Base-by-base conservation (phyloP, 35 echinoderm and acorn worm species). In the Nesometra sesokonis region DNA sequence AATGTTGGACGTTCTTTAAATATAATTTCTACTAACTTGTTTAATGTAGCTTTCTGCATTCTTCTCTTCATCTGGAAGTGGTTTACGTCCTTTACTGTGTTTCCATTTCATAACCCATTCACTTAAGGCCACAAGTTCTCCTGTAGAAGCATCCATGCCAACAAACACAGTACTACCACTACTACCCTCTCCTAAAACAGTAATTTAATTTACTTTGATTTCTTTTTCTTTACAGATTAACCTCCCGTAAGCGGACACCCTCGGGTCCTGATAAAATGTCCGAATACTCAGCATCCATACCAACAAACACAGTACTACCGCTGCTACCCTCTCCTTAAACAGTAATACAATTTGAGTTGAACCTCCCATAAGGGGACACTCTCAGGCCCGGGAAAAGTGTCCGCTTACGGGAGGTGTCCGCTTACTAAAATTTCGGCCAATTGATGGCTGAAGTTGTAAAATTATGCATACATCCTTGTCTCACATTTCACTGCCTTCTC, bases 51-150 rank as follows among this genome's bases (percentile, higher is more conserved):
- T 57, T 30, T 91, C 89, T 78, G 92, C 95, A n/a, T 85, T 85
- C 47, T 92, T 46, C 57, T 98, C 95, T 80, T 98, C 95, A 84
- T 94, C 92, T 85, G 92, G 95, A 37, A 92, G 85, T 38, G 95
- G 90, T 85, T 92, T 98, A 23, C 92, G 79, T 57, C 94, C 94
- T 86, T 97, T 98, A 0, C 92, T 90, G 33, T 94, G 95, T 77
- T 94, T 98, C 95, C 95, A 98, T 88, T 94, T 94, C 87, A 98
- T 90, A 32, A 90, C 35, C 95, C 95, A 98, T 84, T 98, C 95
- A 13, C 95, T 32, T 29, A 98, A 32, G 8, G 92, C 80, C 5
- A 89, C 46, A 29, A 98, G 87, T 34, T 98, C 89, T 0, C 95
- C 95, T 34, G 78, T 92, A 17, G 19, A 33, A 76, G 79, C 82